Percentiles rank a stretch among this genome's conserved stretches.
phyloP scores from a whole-genome alignment of 1,140 invertebrate species.

The Heterodera schachtii region DNA sequence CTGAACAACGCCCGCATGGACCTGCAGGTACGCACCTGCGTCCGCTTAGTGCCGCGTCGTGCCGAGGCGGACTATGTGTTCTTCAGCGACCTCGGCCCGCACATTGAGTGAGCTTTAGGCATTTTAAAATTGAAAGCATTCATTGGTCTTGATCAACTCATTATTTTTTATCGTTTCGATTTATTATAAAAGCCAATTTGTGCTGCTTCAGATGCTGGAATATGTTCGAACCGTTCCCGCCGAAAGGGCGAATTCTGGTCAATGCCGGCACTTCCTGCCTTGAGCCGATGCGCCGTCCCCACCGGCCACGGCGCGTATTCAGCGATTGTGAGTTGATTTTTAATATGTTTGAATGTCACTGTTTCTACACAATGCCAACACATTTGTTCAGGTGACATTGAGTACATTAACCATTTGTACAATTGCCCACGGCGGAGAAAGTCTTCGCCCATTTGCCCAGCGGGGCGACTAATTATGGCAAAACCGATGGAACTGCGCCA shows the following conservation, averaged over 20 bases:
- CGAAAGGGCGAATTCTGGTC: constrained; percentile 35
- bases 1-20: constrained; percentile 54
- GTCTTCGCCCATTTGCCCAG: constrained; percentile 48
- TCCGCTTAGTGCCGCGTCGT: constrained; percentile 46
- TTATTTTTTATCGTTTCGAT: too few species aligned
- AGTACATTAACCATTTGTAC: constrained; percentile 53
- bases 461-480: constrained; percentile 49
- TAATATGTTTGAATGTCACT: not conserved
- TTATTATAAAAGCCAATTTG: not conserved
- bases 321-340: constrained; percentile 39
- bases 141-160: too few species aligned
- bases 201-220: constrained; percentile 46
- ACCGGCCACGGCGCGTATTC: constrained; percentile 46
- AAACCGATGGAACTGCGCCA: constrained; percentile 23
- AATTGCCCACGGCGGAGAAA: constrained; percentile 47
- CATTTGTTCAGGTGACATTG: constrained; percentile 38
- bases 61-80: constrained; percentile 46
- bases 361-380: not conserved
- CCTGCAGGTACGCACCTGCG: constrained; percentile 49
- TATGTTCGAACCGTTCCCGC: constrained; percentile 49
- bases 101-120: constrained; percentile 44
- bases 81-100: constrained; percentile 46
- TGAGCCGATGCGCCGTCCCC: constrained; percentile 48
- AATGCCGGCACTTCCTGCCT: constrained; percentile 49
- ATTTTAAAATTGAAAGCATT: not conserved